Percentiles rank a stretch among this genome's conserved stretches.
Conservation (phyloP, 2,113 vertebrate genomes). For the Lichenostomus cassidix region DNA sequence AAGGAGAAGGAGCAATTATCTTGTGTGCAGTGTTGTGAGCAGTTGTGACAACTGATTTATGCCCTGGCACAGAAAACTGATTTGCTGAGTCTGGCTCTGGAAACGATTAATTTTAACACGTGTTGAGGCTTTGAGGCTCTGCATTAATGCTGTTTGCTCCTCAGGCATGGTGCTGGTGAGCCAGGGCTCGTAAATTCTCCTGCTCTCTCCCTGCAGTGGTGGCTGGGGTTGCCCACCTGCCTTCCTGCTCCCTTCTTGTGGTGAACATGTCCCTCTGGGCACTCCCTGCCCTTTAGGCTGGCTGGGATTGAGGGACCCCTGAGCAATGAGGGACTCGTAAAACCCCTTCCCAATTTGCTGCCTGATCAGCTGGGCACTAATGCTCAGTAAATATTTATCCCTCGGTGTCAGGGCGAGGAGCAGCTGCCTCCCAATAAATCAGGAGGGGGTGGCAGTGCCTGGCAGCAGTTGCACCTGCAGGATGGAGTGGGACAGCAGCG, state of each 20-base stretch:
- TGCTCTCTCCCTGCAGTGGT: not conserved
- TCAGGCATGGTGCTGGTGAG: not conserved
- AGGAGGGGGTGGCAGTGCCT: fast-evolving
- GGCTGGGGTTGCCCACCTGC: fast-evolving
- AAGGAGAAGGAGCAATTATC: not conserved
- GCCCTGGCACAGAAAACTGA: not conserved
- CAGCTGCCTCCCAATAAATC: not conserved
- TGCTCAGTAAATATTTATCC: fast-evolving
- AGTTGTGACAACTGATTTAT: not conserved
- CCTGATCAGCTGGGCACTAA: fast-evolving
- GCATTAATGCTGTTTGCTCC: not conserved
- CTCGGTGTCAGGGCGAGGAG: not conserved
- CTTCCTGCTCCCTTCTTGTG: not conserved
- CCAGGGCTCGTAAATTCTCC: fast-evolving
- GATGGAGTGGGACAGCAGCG: fast-evolving
- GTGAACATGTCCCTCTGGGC: fast-evolving
- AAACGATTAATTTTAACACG: not conserved
- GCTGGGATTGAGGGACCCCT: fast-evolving
- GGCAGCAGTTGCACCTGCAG: not conserved
- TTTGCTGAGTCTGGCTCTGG: not conserved
- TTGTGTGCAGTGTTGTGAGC: not conserved
- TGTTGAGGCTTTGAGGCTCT: not conserved
- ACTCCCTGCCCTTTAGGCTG: fast-evolving
- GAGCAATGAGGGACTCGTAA: not conserved
- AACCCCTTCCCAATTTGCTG: not conserved